A percentile compares a stretch with the other conserved stretches of the same genome.
Evolutionary conservation across 2,113 vertebrate species (phyloP).

Genomic region (Brachirus orientalis): DNA sequence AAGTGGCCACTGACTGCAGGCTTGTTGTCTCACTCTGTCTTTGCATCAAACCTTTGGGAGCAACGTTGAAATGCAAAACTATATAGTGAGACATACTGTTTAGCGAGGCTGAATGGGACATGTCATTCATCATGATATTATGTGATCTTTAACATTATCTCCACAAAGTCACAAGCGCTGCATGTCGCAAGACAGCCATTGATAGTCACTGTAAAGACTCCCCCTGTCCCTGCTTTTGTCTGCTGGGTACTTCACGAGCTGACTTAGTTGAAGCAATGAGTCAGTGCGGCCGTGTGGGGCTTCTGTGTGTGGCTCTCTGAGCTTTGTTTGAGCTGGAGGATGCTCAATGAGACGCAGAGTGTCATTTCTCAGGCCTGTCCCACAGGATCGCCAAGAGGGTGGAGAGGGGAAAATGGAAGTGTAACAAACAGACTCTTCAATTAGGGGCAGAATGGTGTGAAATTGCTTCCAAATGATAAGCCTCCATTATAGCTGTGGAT

Average conservation of each 20-base stretch:
- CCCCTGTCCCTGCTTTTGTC: conserved; percentile 36
- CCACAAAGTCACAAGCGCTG: conserved; percentile 11
- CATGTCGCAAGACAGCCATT: conserved; percentile 16
- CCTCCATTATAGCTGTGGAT: conserved; percentile 77
- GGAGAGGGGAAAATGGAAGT: conserved; percentile 79
- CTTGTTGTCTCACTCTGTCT: conserved; percentile 26
- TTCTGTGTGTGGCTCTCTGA: conserved; percentile 64
- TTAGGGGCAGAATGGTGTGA: conserved; percentile 85
- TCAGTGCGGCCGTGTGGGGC: conserved; percentile 61
- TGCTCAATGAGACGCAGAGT: conserved; percentile 84
- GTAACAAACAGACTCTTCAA: conserved; percentile 87
- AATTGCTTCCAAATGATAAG: conserved; percentile 87
- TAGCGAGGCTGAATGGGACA: conserved; percentile 6
- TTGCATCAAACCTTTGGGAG: conserved; percentile 6
- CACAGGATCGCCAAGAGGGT: conserved; percentile 75
- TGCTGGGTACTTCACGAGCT: conserved; percentile 47
- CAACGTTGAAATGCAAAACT: conserved; percentile 19
- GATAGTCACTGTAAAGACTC: conserved; percentile 12
- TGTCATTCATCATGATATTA: conserved; percentile 7
- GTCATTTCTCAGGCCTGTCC: conserved; percentile 86
- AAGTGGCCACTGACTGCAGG: conserved; percentile 41
- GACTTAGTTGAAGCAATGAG: conserved; percentile 68
- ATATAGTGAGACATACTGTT: conserved; percentile 1
- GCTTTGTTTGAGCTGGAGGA: conserved; percentile 80
- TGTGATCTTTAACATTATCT: neutral